Percentiles rank a stretch among this genome's conserved stretches.
Evolutionary conservation across 92 coral and sea anemone species (phyloP).

Genomic region (Isaurus tuberculatus): DNA sequence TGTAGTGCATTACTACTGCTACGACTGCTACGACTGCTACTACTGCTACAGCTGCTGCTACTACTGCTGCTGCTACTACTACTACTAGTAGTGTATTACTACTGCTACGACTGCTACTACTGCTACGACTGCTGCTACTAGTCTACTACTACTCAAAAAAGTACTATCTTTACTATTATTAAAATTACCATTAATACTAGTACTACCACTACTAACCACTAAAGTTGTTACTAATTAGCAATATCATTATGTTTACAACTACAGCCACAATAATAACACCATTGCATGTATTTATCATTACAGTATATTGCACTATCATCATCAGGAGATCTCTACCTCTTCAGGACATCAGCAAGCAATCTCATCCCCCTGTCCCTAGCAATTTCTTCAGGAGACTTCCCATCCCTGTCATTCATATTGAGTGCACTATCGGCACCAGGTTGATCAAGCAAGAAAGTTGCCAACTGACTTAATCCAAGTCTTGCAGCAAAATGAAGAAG

Average conservation of each 20-base stretch:
- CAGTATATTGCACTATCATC: not conserved
- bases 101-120: no score
- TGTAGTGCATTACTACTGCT: no score
- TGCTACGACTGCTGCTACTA: no score
- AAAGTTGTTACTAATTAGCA: not conserved
- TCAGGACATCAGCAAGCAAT: constrained; percentile 70
- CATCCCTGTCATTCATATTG: constrained; percentile 67
- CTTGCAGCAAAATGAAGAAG: constrained; percentile 82
- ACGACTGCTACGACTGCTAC: no score
- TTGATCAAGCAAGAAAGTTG: constrained; percentile 76
- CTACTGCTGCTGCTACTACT: no score
- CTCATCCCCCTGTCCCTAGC: constrained; percentile 81
- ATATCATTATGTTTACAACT: no score
- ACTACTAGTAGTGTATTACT: no score
- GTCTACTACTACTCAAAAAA: no score
- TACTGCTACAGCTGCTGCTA: no score
- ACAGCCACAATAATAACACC: not conserved
- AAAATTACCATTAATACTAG: no score
- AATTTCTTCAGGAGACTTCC: constrained; percentile 76
- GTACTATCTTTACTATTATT: no score
- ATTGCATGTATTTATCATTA: not conserved
- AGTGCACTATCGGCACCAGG: constrained; percentile 85
- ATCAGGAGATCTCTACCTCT: constrained; percentile 50
- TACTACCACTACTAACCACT: no score
- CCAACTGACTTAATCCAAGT: constrained; percentile 82